Conservation (phyloP, 2,888 invertebrate species). For the Hemaris fuciformis region DNA sequence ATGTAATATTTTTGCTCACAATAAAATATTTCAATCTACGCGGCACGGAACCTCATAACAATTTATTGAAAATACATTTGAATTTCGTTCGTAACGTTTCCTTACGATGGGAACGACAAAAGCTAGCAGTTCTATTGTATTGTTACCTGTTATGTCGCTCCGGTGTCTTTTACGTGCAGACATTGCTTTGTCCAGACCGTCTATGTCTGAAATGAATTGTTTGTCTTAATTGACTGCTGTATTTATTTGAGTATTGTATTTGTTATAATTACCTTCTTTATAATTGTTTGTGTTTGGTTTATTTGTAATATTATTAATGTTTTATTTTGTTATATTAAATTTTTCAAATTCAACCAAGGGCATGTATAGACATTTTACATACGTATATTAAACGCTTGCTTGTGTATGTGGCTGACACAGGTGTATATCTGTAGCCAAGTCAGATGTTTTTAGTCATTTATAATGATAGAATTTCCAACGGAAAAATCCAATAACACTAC, state of each 20-base stretch:
- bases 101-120: not conserved
- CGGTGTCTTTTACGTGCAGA: not conserved
- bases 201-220: conserved; percentile 7
- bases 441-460: no score
- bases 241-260: not conserved
- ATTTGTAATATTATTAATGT: no score
- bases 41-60: not conserved
- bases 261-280: not conserved
- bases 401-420: no score
- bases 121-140: conserved; percentile 1
- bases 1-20: no score
- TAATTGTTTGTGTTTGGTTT: not conserved
- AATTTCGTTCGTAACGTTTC: not conserved
- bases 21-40: not conserved
- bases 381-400: no score
- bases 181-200: not conserved
- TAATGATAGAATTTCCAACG: no score
- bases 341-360: no score
- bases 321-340: no score
- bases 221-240: not conserved
- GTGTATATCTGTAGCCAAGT: no score
- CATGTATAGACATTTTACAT: no score
- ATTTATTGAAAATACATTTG: not conserved
- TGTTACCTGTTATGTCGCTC: not conserved
- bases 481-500: no score